Base-by-base conservation (phyloP, 1,140 invertebrate genomes). In the Drosophila seguyi region DNA sequence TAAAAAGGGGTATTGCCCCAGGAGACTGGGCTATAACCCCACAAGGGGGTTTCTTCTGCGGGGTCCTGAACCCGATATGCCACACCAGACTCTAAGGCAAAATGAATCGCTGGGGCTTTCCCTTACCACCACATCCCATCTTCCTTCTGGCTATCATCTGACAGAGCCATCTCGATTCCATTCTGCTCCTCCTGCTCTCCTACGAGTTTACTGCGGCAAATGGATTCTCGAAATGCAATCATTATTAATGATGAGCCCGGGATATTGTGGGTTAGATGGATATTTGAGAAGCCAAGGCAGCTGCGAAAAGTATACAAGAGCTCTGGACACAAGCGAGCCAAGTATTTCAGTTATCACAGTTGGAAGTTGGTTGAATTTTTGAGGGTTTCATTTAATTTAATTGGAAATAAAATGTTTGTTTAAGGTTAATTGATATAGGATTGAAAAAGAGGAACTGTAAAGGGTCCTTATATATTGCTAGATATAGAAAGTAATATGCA, bases 171-270 rank as follows among this genome's bases (percentile, higher is more conserved):
- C 52, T 55, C 34, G 52, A 60, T 50, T 34, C 56, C 47, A 58
- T 25, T 10, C 58, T 25, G 29, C 27, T 10, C 25, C 25, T 25
- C 25, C 25, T 2, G 25, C 25, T 31, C 31, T 3, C 29, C 31
- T 10, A 4, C 13, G 13, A 11, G 18, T 18, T 66, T 38, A 13
- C 20, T 72, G 42, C 56, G 52, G 66, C 66, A 72, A 72, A 72
- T 58, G 68, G 42, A 57, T 71, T 57, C 67, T 71, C 27, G 65
- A 69, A 57, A 57, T 48, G 63, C 42, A 71, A 72, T 72, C 52
- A 48, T 68, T 71, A 71, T 58, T 72, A 72, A 72, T 71, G 66
- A 58, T 27, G 36, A 72, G 36, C 36, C 39, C 14, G 41, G 34
- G 22, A 20, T 48, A 72, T 36, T 41, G 41, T 10, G 31, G 62